phyloP scores from a whole-genome alignment of 2,888 invertebrate genomes.

The Yponomeuta cagnagella region DNA sequence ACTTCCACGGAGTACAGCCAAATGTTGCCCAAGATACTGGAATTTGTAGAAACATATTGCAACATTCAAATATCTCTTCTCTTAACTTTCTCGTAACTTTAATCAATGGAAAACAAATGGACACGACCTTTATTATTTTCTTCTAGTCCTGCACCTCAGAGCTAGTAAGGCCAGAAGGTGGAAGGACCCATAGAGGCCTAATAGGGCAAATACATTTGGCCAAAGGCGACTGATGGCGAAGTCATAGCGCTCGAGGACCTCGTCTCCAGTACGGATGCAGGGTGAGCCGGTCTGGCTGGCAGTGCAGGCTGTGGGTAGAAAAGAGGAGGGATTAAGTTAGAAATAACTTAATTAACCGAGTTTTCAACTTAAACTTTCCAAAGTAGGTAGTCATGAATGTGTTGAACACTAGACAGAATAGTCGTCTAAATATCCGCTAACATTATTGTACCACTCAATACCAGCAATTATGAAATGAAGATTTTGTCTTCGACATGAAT shows the following conservation, averaged over 20 bases:
- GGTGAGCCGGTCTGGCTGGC: constrained; percentile 76
- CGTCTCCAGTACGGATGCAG: constrained; percentile 82
- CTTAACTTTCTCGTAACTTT: background rate
- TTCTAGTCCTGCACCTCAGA: constrained; percentile 77
- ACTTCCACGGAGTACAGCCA: too few relatives aligned
- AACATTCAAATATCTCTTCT: background rate
- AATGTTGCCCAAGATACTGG: too few relatives aligned
- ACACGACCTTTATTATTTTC: constrained; percentile 62
- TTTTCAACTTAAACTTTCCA: too few relatives aligned
- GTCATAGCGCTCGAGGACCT: constrained; percentile 84
- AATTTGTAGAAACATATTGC: background rate
- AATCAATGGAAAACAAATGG: too few relatives aligned
- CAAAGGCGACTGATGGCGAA: constrained; percentile 79
- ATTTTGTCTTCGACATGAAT: too few relatives aligned
- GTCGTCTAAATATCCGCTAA: too few relatives aligned
- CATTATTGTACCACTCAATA: too few relatives aligned
- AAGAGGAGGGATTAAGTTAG: too few relatives aligned
- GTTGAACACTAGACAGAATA: too few relatives aligned
- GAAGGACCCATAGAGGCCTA: constrained; percentile 79
- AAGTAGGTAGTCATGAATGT: too few relatives aligned
- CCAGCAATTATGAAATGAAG: too few relatives aligned
- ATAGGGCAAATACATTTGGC: constrained; percentile 79
- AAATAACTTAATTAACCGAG: too few relatives aligned
- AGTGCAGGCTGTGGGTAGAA: constrained; percentile 66
- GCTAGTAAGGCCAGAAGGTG: constrained; percentile 82